Percentiles rank a stretch among this genome's conserved stretches.
phyloP scores from a whole-genome alignment of 1,140 invertebrate species.

The Zaprionus capensis region DNA sequence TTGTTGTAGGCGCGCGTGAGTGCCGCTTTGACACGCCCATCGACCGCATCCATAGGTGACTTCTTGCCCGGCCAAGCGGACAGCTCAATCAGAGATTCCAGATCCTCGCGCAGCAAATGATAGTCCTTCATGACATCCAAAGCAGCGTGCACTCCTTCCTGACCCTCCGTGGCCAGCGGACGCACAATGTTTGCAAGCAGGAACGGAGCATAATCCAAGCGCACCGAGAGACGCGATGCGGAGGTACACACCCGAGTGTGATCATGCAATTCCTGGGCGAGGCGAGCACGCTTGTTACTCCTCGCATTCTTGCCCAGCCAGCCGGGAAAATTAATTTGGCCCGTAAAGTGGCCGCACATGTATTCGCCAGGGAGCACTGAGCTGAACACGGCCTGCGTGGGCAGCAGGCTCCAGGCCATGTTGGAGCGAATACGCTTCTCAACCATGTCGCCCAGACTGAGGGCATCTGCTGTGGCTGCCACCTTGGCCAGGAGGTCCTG shows the following conservation, averaged over 20 bases:
- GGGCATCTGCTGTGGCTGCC: constrained; percentile 92
- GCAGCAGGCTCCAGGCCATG: constrained; percentile 95
- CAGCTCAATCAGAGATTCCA: constrained; percentile 94
- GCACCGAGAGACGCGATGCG: constrained; percentile 90
- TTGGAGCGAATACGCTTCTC: constrained; percentile 91
- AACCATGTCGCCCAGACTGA: constrained; percentile 94
- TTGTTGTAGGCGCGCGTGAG: constrained; percentile 97
- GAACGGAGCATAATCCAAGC: constrained; percentile 92
- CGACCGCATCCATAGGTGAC: constrained; percentile 90
- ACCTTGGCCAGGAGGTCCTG: constrained; percentile 88
- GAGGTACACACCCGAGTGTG: constrained; percentile 93
- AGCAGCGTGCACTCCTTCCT: constrained; percentile 90
- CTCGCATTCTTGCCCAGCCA: constrained; percentile 98
- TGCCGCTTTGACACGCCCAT: constrained; percentile 95
- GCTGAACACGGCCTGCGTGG: constrained; percentile 95
- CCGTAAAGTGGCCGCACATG: constrained; percentile 91
- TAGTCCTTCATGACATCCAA: constrained; percentile 93
- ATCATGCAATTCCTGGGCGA: constrained; percentile 92
- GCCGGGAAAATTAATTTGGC: constrained; percentile 94
- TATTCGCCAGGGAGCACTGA: constrained; percentile 95
- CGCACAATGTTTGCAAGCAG: constrained; percentile 89
- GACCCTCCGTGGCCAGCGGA: constrained; percentile 89
- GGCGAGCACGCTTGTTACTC: constrained; percentile 91
- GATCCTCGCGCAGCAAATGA: constrained; percentile 94
- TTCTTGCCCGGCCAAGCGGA: constrained; percentile 92